Percentiles rank a stretch among this genome's conserved stretches.
These are phyloP conservation scores for Gasteruption jaculator DNA, from an alignment of 2,888 invertebrate genomes.

Conservation along the genomic window DNA sequence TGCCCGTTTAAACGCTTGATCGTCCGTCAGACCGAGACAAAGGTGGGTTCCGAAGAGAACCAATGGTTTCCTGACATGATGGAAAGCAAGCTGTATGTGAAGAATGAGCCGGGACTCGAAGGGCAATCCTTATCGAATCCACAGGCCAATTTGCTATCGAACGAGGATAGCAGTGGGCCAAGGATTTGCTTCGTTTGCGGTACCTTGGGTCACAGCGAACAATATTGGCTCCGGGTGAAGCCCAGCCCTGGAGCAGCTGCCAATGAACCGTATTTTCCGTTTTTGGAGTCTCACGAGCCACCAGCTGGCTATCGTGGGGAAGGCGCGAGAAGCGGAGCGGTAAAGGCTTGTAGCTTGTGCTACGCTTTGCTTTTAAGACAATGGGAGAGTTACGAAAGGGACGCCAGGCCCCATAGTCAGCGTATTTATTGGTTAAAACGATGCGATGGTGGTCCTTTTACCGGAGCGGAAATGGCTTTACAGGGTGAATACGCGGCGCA, in stretches of 20 bases:
- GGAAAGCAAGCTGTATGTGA: slow-evolving; percentile 65
- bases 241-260: slow-evolving; percentile 63
- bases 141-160: slow-evolving; percentile 28
- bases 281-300: slow-evolving; percentile 83
- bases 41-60: slow-evolving; percentile 24
- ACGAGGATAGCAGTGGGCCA: slow-evolving; percentile 33
- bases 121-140: slow-evolving; percentile 40
- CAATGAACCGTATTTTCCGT: slow-evolving; percentile 84
- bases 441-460: slow-evolving; percentile 85
- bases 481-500: slow-evolving; percentile 92
- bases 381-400: slow-evolving; percentile 87
- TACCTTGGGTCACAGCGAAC: slow-evolving; percentile 62
- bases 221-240: slow-evolving; percentile 62
- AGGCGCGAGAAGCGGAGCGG: slow-evolving; percentile 49
- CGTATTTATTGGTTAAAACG: slow-evolving; percentile 90
- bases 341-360: slow-evolving; percentile 80
- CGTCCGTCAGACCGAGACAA: slow-evolving; percentile 21
- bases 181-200: slow-evolving; percentile 70
- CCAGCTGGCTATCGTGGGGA: slow-evolving; percentile 69
- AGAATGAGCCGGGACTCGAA: slow-evolving; percentile 64
- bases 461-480: slow-evolving; percentile 83
- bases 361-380: slow-evolving; percentile 82
- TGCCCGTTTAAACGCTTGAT: too few species aligned
- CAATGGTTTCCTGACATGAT: slow-evolving; percentile 52
- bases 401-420: slow-evolving; percentile 79